phyloP scores from a whole-genome alignment of 2,113 vertebrate genomes.

The Prionailurus viverrinus region DNA sequence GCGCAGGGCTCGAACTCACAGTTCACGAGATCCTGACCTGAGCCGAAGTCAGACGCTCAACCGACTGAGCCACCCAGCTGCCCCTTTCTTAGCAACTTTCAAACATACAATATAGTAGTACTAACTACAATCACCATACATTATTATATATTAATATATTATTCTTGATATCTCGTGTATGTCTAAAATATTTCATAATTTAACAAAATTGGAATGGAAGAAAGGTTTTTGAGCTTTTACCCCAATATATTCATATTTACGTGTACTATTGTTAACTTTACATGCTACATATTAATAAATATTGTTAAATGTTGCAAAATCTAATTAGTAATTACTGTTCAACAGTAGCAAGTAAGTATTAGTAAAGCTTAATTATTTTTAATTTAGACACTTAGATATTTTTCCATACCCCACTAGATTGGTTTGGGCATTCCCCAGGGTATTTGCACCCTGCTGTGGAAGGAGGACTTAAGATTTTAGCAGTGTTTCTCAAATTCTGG shows the following conservation, averaged over 20 bases:
- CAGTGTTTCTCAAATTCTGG: neutral
- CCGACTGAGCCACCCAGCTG: too few species aligned
- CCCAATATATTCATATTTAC: neutral
- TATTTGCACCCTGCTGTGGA: neutral
- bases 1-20: neutral
- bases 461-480: neutral
- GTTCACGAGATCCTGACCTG: too few species aligned
- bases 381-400: neutral
- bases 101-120: neutral
- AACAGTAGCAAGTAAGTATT: neutral
- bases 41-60: too few species aligned
- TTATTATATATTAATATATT: neutral
- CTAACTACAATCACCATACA: neutral
- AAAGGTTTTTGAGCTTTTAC: neutral
- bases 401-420: neutral
- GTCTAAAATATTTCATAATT: constrained; percentile 23
- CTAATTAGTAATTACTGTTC: neutral
- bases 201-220: neutral
- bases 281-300: neutral
- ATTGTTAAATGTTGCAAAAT: neutral
- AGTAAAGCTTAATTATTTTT: neutral
- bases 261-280: neutral
- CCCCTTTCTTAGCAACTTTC: neutral
- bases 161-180: neutral
- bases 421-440: neutral